Evolutionary conservation across 2,888 invertebrate genomes (phyloP).

Genomic region (Melinopterus prodromus): DNA sequence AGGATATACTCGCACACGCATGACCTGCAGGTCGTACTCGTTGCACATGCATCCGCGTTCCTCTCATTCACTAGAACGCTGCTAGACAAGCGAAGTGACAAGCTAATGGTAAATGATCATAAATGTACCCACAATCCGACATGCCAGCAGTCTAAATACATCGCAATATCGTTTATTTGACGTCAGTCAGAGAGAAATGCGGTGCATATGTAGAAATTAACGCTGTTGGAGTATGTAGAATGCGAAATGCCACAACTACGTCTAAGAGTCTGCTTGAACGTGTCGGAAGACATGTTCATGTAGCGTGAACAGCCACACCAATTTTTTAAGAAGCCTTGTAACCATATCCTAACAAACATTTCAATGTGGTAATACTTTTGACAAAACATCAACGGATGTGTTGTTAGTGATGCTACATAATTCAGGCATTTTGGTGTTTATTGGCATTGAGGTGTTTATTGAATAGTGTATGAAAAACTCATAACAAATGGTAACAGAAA

Average conservation of each 20-base stretch:
- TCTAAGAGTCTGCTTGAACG: not conserved
- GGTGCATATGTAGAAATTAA: not conserved
- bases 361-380: too few relatives aligned
- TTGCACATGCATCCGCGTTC: constrained; percentile 39
- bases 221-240: not conserved
- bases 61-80: constrained; percentile 12
- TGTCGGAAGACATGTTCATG: too few relatives aligned
- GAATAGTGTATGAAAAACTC: too few relatives aligned
- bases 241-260: not conserved
- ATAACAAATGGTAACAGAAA: too few relatives aligned
- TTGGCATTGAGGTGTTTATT: too few relatives aligned
- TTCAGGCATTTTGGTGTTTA: too few relatives aligned
- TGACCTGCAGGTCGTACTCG: constrained; percentile 40
- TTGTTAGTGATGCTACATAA: too few relatives aligned
- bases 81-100: not conserved
- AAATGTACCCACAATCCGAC: constrained; percentile 4
- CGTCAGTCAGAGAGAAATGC: not conserved
- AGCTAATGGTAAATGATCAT: not conserved
- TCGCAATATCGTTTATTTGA: not conserved
- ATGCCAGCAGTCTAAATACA: not conserved
- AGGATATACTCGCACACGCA: constrained; percentile 29
- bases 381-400: too few relatives aligned
- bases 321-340: too few relatives aligned
- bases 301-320: too few relatives aligned
- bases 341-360: too few relatives aligned